phyloP scores from a whole-genome alignment of 2,888 invertebrate species.

The Hirtodrosophila alboralis region DNA sequence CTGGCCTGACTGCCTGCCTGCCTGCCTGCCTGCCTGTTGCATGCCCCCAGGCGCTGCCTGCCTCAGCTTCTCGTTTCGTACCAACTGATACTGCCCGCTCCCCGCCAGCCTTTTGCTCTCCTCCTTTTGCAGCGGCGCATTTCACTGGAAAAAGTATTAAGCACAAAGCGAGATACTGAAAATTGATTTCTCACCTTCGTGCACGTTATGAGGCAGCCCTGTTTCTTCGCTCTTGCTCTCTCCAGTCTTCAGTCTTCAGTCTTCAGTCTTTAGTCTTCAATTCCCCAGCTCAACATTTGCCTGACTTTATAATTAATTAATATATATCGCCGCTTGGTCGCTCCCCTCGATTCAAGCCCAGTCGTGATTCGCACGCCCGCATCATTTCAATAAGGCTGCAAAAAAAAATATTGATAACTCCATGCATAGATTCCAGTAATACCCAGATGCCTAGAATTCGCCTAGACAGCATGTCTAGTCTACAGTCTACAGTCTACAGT shows the following conservation, averaged over 20 bases:
- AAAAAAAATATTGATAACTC: no score
- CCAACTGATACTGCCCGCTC: no score
- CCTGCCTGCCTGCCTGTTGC: constrained; percentile 2
- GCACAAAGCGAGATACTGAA: constrained; percentile 80
- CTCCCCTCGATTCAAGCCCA: constrained; percentile 19
- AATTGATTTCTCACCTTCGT: constrained; percentile 83
- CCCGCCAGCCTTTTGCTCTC: constrained; percentile 3
- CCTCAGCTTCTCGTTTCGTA: no score
- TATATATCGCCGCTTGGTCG: constrained; percentile 46
- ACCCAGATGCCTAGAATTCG: constrained; percentile 6
- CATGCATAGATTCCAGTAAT: neutral
- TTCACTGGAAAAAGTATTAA: constrained; percentile 78
- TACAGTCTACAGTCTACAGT: neutral
- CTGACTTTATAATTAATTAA: constrained; percentile 69
- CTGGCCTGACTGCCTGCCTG: constrained; percentile 3
- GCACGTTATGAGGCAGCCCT: constrained; percentile 70
- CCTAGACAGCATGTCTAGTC: constrained; percentile 63
- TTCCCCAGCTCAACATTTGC: constrained; percentile 3
- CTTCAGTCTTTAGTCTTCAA: no score
- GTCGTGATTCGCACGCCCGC: constrained; percentile 55
- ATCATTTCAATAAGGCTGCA: neutral
- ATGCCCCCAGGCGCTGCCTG: neutral
- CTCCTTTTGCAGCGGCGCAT: constrained; percentile 54
- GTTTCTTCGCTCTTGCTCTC: constrained; percentile 11
- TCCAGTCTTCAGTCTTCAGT: neutral